These are phyloP conservation scores for Lamellibrachia luymesi DNA, from an alignment of 1,140 invertebrate genomes.

Conservation along the genomic window DNA sequence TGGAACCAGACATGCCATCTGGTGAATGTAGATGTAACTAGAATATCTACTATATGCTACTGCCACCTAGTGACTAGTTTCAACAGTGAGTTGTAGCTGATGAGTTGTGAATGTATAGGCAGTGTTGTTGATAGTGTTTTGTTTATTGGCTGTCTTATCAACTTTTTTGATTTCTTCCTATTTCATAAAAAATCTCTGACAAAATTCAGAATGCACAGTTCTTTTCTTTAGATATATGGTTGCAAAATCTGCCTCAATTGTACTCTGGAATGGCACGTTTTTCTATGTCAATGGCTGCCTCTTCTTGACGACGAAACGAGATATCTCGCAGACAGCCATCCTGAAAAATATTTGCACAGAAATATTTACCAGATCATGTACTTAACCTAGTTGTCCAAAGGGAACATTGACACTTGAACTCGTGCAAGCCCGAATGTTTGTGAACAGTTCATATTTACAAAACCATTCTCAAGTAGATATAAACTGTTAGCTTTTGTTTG, in stretches of 20 bases:
- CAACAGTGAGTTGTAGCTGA: too few relatives aligned
- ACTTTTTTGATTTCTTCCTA: not conserved
- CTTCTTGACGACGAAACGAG: not conserved
- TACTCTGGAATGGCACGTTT: not conserved
- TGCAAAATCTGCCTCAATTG: not conserved
- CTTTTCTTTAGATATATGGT: not conserved
- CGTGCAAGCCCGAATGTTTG: not conserved
- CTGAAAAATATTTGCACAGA: not conserved
- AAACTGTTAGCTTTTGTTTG: not conserved
- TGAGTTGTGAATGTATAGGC: too few relatives aligned
- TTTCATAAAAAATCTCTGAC: not conserved
- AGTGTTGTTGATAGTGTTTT: too few relatives aligned
- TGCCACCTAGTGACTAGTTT: too few relatives aligned
- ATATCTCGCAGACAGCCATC: not conserved
- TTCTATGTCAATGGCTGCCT: not conserved
- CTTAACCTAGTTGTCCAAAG: not conserved
- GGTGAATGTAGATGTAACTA: too few relatives aligned
- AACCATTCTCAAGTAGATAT: not conserved
- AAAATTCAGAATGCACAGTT: not conserved
- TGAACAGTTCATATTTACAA: not conserved
- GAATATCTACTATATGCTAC: too few relatives aligned
- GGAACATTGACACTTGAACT: not conserved
- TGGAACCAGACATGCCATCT: too few relatives aligned
- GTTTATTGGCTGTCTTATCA: too few relatives aligned
- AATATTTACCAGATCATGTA: not conserved